phyloP scores from a whole-genome alignment of 2,113 vertebrate species.

The Centrocercus urophasianus region DNA sequence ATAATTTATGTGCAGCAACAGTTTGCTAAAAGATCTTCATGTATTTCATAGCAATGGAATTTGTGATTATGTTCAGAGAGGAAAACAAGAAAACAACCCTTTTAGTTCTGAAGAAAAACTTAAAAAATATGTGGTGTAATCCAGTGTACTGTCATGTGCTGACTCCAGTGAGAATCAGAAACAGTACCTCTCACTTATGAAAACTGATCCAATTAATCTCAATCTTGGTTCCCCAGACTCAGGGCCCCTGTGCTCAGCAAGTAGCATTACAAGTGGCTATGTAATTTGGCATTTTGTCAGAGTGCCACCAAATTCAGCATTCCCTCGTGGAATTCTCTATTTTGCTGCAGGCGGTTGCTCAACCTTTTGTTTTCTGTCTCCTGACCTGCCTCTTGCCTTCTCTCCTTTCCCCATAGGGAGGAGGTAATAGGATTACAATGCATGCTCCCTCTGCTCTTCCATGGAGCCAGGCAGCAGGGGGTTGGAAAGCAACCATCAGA shows the following conservation, averaged over 20 bases:
- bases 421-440: slow-evolving; percentile 47
- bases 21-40: not conserved
- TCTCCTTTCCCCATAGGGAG: slow-evolving; percentile 13
- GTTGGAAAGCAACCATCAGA: slow-evolving; percentile 13
- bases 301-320: slow-evolving; percentile 59
- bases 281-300: slow-evolving; percentile 11
- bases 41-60: slow-evolving; percentile 38
- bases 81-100: slow-evolving; percentile 17
- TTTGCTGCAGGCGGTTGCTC: slow-evolving; percentile 34
- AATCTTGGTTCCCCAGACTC: not conserved
- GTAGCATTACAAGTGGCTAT: not conserved
- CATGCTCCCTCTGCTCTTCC: not conserved
- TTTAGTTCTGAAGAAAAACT: not conserved
- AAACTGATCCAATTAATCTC: slow-evolving; percentile 17
- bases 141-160: not conserved
- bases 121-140: slow-evolving; percentile 8
- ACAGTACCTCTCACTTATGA: not conserved
- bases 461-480: slow-evolving; percentile 14
- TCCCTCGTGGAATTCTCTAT: slow-evolving; percentile 44
- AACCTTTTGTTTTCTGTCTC: slow-evolving; percentile 57
- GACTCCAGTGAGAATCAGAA: not conserved
- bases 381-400: slow-evolving; percentile 34
- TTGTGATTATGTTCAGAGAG: not conserved
- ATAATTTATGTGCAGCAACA: not conserved
- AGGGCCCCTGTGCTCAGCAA: not conserved